These are phyloP conservation scores for Pholis gunnellus DNA, from an alignment of 2,113 vertebrate genomes.

Conservation along the genomic window DNA sequence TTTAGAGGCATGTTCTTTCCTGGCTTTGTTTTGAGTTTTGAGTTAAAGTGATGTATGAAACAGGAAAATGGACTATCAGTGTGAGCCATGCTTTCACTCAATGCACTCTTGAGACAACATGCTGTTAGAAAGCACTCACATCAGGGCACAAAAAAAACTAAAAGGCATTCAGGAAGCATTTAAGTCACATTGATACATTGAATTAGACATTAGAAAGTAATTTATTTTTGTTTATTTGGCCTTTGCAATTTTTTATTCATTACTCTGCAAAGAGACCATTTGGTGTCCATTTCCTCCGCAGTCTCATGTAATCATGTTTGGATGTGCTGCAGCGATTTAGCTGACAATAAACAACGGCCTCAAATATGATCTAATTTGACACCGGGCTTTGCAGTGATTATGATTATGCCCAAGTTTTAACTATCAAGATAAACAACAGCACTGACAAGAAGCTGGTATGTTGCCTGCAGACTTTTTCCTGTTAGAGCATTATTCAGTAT, in stretches of 20 bases:
- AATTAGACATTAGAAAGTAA: constrained; percentile 33
- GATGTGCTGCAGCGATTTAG: constrained; percentile 43
- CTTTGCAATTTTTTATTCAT: constrained; percentile 60
- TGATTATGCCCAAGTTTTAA: constrained; percentile 26
- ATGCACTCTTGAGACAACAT: constrained; percentile 28
- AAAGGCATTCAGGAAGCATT: constrained; percentile 53
- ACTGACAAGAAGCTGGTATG: constrained; percentile 5
- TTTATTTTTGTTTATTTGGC: constrained; percentile 60
- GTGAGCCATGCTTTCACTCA: constrained; percentile 6
- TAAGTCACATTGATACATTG: constrained; percentile 36
- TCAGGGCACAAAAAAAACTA: constrained; percentile 12
- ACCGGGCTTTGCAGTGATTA: constrained; percentile 22
- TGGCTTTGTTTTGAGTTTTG: constrained; percentile 32
- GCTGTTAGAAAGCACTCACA: constrained; percentile 47
- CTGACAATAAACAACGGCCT: constrained; percentile 34
- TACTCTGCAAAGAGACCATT: constrained; percentile 34
- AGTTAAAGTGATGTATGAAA: constrained; percentile 36
- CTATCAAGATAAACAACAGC: constrained; percentile 24
- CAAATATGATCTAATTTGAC: constrained; percentile 45
- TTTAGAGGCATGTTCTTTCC: constrained; percentile 9
- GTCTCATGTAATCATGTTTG: constrained; percentile 30
- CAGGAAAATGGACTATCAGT: constrained; percentile 12
- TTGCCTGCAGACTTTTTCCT: neutral
- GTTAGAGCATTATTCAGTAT: constrained; percentile 2
- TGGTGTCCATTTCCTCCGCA: constrained; percentile 50